A percentile compares a stretch with the other conserved stretches of the same genome.
Conservation (phyloP, 2,113 vertebrate species). For the Phyllostomus discolor region DNA sequence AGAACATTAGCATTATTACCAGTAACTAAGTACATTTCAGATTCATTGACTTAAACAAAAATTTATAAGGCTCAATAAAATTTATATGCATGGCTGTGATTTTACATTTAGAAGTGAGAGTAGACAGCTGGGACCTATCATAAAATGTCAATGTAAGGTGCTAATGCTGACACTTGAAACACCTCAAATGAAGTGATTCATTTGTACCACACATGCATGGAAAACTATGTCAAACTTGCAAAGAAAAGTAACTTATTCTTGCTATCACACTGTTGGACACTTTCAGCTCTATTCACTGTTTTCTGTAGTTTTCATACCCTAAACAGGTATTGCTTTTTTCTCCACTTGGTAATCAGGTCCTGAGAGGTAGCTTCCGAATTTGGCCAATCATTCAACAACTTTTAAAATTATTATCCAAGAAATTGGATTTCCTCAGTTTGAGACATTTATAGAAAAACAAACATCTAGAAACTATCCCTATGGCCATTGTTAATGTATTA, state of each 20-base stretch:
- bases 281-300: background rate
- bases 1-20: background rate
- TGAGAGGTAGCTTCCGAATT: background rate
- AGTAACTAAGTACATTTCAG: background rate
- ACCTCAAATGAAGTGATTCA: background rate
- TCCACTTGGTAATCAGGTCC: background rate
- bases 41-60: slow-evolving; percentile 13
- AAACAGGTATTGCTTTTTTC: background rate
- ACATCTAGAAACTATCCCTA: background rate
- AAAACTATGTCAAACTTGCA: background rate
- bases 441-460: slow-evolving; percentile 3
- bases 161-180: background rate
- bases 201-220: background rate
- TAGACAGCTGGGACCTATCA: background rate
- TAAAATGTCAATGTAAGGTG: background rate
- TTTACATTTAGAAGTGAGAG: slow-evolving; percentile 29
- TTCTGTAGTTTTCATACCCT: background rate
- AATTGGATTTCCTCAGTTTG: slow-evolving; percentile 1
- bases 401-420: slow-evolving; percentile 55
- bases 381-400: slow-evolving; percentile 7
- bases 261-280: background rate
- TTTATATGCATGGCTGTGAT: background rate
- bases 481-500: background rate
- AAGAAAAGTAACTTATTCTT: slow-evolving; percentile 20
- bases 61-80: background rate